Evolutionary conservation across 2,888 invertebrate genomes (phyloP).

Genomic region (Tipula unca): DNA sequence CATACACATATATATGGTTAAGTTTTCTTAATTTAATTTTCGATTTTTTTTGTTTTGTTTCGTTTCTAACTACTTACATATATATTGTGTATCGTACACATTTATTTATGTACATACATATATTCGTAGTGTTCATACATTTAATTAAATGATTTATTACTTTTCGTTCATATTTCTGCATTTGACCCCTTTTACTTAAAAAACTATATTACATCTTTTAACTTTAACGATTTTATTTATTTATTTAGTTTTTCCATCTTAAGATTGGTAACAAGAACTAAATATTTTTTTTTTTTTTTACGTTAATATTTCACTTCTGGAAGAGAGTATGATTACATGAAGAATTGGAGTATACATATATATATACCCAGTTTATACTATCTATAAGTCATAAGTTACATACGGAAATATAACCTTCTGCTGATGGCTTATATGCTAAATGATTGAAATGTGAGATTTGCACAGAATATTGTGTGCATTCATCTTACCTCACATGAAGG

Average conservation of each 20-base stretch:
- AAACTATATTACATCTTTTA: neutral
- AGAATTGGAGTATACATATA: no score
- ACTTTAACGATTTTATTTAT: neutral
- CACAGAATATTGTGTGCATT: no score
- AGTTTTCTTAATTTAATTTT: slow-evolving; percentile 2
- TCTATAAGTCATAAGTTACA: neutral
- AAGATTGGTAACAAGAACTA: neutral
- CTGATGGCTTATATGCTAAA: no score
- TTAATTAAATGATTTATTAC: neutral
- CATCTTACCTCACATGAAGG: no score
- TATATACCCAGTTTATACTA: neutral
- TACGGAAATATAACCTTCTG: no score
- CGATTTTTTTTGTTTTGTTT: neutral
- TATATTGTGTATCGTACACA: neutral
- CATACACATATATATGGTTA: neutral
- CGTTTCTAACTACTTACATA: neutral
- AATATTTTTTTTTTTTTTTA: neutral
- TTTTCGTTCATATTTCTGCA: neutral
- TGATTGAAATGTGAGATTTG: no score
- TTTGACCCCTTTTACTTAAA: neutral
- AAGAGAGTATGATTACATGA: neutral
- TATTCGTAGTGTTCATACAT: no score
- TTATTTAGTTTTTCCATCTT: neutral
- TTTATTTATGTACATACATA: neutral
- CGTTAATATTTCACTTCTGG: neutral